phyloP scores from a whole-genome alignment of 1,140 invertebrate genomes.

The Drosophila kohkoa region DNA sequence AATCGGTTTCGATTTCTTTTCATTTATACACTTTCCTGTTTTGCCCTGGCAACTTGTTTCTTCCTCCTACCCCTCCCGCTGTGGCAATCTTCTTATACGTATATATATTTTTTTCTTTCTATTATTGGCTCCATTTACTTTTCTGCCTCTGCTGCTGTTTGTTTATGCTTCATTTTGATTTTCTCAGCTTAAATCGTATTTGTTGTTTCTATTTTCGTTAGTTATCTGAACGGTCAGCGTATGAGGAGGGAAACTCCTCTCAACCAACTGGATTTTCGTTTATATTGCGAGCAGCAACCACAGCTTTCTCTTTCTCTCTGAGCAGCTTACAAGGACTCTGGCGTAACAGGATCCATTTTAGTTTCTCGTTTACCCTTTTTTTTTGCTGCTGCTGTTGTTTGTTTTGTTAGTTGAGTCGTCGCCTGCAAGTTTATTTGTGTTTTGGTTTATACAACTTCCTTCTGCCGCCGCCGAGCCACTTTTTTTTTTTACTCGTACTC shows the following conservation, averaged over 20 bases:
- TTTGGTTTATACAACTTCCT: constrained; percentile 67
- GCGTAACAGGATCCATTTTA: constrained; percentile 45
- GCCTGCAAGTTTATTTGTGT: constrained; percentile 74
- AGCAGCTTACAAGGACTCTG: constrained; percentile 25
- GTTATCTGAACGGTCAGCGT: constrained; percentile 45
- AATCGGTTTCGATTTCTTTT: constrained; percentile 81
- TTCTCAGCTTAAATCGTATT: constrained; percentile 78
- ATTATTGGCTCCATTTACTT: constrained; percentile 81
- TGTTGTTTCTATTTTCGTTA: constrained; percentile 80
- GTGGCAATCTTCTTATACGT: constrained; percentile 57
- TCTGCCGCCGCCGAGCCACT: neutral
- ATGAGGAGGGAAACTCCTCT: neutral
- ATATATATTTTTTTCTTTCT: constrained; percentile 54
- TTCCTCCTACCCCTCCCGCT: neutral
- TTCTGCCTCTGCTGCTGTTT: constrained; percentile 53
- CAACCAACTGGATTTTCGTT: constrained; percentile 50
- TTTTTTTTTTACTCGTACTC: neutral
- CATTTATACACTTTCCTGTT: constrained; percentile 79
- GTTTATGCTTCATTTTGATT: constrained; percentile 82
- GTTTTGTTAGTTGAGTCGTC: constrained; percentile 78
- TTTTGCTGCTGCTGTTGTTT: constrained; percentile 59
- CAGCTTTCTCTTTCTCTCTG: constrained; percentile 2
- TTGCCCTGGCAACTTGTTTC: constrained; percentile 38
- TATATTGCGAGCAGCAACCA: constrained; percentile 41
- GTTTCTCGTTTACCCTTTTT: constrained; percentile 60